Conservation (phyloP, 2,113 vertebrate species). For the Cheirogaleus medius region DNA sequence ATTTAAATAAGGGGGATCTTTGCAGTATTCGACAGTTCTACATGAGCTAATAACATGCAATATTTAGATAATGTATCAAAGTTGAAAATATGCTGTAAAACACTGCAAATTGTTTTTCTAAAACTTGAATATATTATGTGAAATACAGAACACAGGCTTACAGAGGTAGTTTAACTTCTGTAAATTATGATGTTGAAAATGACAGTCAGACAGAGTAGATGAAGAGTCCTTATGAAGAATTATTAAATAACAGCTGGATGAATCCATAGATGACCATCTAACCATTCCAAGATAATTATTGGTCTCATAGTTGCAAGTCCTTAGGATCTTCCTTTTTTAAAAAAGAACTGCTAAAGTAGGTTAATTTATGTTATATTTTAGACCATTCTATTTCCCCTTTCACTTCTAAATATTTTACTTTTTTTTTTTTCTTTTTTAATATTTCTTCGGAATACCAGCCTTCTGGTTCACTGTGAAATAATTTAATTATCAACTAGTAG, state of each 20-base stretch:
- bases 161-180: not conserved
- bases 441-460: not conserved
- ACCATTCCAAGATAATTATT: not conserved
- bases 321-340: not conserved
- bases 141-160: slow-evolving; percentile 15
- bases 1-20: slow-evolving; percentile 38
- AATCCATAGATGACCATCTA: not conserved
- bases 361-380: slow-evolving; percentile 30
- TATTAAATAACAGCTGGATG: not conserved
- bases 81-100: slow-evolving; percentile 13
- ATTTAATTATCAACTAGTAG: not conserved
- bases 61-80: slow-evolving; percentile 39
- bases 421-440: too few species aligned
- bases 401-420: not conserved
- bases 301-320: not conserved
- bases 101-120: not conserved
- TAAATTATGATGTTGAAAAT: slow-evolving; percentile 20
- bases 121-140: slow-evolving; percentile 29
- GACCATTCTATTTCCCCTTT: not conserved
- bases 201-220: not conserved
- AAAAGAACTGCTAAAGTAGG: not conserved
- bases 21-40: not conserved
- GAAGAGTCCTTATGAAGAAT: slow-evolving; percentile 1
- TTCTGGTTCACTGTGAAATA: not conserved
- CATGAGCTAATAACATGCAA: slow-evolving; percentile 8